Base-by-base conservation (phyloP, 1,140 invertebrate species). In the Halyomorpha halys region DNA sequence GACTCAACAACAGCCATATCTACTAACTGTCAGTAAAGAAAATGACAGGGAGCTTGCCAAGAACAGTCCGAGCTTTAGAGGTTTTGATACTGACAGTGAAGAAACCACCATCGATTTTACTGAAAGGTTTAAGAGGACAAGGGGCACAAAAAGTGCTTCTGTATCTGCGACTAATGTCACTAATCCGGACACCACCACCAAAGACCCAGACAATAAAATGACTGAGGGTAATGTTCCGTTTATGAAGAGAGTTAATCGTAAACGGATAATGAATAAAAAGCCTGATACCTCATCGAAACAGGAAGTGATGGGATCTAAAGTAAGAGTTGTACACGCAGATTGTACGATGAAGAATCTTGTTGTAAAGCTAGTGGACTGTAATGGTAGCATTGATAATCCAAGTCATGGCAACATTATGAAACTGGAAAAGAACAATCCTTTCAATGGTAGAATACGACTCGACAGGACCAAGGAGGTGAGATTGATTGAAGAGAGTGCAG, bases 21-120 rank as follows among this genome's bases (percentile, higher is more conserved):
- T 30, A 30, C 8, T 8, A 4, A 30, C 47, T 49, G 47, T 6
- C 18, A 19, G 45, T 6, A 19, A 19, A 49, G 47, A 49, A 13
- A 8, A 11, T 49, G 47, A 19, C 11, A 18, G 21, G 9, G 47
- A n/a, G 2, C 5, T 21, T n/a, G n/a, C 47, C n/a, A 49, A 18
- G 14, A 49, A 13, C 6, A 49, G n/a, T n/a, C 47, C 47, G 5
- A 49, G n/a, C n/a, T 49, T 49, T 16, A 18, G 2, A 11, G 47
- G 47, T 49, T 18, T 49, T 11, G 47, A 49, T 21, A 49, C 47
- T 49, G 47, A 49, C n/a, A 49, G 47, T 49, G 47, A 49, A n/a
- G 47, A 49, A 49, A 18, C 47, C 6, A 49, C 47, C 16, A 39
- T 39, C 1, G 34, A 39, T 13, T 39, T 39, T 39, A 39, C 34